A percentile compares a stretch with the other conserved stretches of the same genome.
Conservation (phyloP, 2,113 vertebrate species). For the Bufo bufo region DNA sequence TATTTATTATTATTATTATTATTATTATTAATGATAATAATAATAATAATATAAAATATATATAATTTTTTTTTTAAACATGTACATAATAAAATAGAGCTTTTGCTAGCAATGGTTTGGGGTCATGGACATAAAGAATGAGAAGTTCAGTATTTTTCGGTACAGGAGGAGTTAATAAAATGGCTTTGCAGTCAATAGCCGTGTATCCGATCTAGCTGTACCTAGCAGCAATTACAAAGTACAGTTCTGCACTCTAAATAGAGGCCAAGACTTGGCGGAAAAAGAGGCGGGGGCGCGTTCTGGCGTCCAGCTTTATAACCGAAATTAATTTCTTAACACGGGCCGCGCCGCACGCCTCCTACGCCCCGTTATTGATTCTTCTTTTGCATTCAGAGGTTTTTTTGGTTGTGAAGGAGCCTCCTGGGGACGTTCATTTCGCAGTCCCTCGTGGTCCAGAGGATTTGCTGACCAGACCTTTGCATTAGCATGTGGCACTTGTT, state of each 20-base stretch:
- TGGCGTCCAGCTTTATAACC: neutral
- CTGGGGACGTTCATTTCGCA: neutral
- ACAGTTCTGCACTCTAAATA: conserved; percentile 28
- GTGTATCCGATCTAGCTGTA: neutral
- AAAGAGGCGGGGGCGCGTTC: neutral
- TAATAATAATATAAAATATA: too few species aligned
- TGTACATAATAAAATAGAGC: too few species aligned
- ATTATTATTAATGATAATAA: too few species aligned
- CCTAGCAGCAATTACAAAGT: conserved; percentile 18
- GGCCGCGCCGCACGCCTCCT: neutral
- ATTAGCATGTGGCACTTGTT: neutral
- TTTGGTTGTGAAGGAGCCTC: neutral
- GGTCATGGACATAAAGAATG: too few species aligned
- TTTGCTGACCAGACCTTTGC: neutral
- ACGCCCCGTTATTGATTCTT: neutral
- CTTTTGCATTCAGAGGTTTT: neutral
- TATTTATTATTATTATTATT: too few species aligned
- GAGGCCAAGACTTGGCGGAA: conserved; percentile 2
- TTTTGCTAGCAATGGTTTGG: too few species aligned
- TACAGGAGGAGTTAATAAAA: neutral
- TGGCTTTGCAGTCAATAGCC: neutral
- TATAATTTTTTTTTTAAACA: too few species aligned
- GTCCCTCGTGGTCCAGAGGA: neutral
- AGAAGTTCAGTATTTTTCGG: neutral
- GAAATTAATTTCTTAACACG: conserved; percentile 5